phyloP scores from a whole-genome alignment of 2,797 vertebrate genomes.

The Serranus cabrilla region DNA sequence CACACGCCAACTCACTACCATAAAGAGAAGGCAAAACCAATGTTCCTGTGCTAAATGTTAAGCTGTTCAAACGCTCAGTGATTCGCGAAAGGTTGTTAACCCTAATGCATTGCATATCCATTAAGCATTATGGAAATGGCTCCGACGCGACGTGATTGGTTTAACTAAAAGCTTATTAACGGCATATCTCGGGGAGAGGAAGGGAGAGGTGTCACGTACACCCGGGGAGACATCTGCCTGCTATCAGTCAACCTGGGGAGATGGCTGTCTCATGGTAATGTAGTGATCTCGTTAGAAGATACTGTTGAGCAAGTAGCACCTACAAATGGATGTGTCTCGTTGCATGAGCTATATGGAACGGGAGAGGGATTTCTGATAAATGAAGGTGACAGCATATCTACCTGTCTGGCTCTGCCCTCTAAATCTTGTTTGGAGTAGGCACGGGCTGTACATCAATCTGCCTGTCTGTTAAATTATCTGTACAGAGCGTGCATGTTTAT shows the following conservation, averaged over 20 bases:
- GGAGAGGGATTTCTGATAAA: slow-evolving; percentile 44
- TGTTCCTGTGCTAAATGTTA: slow-evolving; percentile 74
- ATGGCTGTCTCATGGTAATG: slow-evolving; percentile 68
- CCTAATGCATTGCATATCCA: slow-evolving; percentile 77
- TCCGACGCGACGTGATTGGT: slow-evolving; percentile 73
- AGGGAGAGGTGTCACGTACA: slow-evolving; percentile 57
- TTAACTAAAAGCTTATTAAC: slow-evolving; percentile 84
- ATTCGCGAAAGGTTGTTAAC: slow-evolving; percentile 79
- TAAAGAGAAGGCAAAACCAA: slow-evolving; percentile 69
- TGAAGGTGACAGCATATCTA: slow-evolving; percentile 38
- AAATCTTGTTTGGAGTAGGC: slow-evolving; percentile 39
- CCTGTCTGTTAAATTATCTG: slow-evolving; percentile 27
- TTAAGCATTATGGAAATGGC: slow-evolving; percentile 80
- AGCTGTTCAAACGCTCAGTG: slow-evolving; percentile 70
- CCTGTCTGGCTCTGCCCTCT: slow-evolving; percentile 42
- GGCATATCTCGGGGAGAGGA: slow-evolving; percentile 54
- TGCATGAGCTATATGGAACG: slow-evolving; percentile 51
- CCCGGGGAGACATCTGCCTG: slow-evolving; percentile 65
- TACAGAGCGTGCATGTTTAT: background rate
- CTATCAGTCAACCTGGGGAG: slow-evolving; percentile 68
- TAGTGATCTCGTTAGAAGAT: slow-evolving; percentile 69
- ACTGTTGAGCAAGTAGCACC: slow-evolving; percentile 49
- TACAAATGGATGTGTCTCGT: slow-evolving; percentile 60
- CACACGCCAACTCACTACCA: slow-evolving; percentile 37
- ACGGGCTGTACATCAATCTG: slow-evolving; percentile 17